Evolutionary conservation across 2,113 vertebrate species (phyloP), one percentile per base, ranked within the genome.

Genomic region (Peromyscus maniculatus): DNA sequence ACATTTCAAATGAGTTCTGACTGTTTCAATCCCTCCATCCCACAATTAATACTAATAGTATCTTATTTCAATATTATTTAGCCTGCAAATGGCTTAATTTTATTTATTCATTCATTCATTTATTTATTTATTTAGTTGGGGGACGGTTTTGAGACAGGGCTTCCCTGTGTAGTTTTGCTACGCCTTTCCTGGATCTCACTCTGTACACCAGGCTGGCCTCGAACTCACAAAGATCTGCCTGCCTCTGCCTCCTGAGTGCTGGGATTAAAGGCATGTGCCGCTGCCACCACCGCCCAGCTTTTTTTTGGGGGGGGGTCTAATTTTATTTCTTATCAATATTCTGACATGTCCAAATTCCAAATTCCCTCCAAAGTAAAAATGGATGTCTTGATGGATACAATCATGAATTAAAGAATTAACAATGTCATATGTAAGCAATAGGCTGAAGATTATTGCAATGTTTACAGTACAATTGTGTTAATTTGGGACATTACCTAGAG

Each of bases 311-410:
- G n/a, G n/a, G n/a, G n/a, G 43, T 43, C 43, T 72, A 74, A 72
- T 91, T 87, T 82, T 92, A 83, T 64, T 87, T 82, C 22, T 52
- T 87, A 46, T 17, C 71, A 19, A 78, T 31, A 83, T 89, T 97
- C 84, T 77, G 6, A 7, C 21, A n/a, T n/a, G 31, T 80, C 7
- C 19, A 88, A 80, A 86, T 86, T 80, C 4, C 19, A 88, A 80
- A 86, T 86, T 91, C 19, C 33, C 11, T 67, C 55, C 39, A n/a
- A 59, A 36, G 7, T 91, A 86, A 89, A 92, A 10, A n/a, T 87
- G 13, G 87, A 59, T 15, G 7, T 52, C 90, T 52, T 89, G n/a
- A 71, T 8, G 43, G 46, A 52, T 24, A 66, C 28, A 46, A 21
- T 95, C 94, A 78, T 88, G 28, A 93, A 88, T n/a, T 79, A 62